A percentile compares a stretch with the other conserved stretches of the same genome.
Conservation (phyloP, 2,888 invertebrate species). For the Ormyrus pomaceus region DNA sequence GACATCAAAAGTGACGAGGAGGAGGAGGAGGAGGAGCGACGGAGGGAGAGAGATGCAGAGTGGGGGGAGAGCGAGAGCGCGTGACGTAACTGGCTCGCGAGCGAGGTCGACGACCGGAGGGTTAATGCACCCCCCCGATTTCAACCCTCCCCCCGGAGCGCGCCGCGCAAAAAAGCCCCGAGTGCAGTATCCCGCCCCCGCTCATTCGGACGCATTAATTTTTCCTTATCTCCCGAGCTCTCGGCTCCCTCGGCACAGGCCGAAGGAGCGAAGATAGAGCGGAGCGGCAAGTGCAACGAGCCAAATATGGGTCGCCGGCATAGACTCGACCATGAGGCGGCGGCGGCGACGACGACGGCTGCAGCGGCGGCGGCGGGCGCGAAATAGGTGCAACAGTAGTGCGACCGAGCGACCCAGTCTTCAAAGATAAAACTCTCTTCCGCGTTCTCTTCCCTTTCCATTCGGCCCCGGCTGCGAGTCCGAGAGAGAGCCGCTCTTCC, state of each 20-base stretch:
- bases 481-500: too few relatives aligned
- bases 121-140: slow-evolving; percentile 70
- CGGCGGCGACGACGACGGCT: not conserved
- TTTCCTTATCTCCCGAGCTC: slow-evolving; percentile 28
- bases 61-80: slow-evolving; percentile 35
- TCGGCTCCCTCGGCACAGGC: slow-evolving; percentile 3
- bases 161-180: too few relatives aligned
- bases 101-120: slow-evolving; percentile 72
- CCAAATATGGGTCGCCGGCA: slow-evolving; percentile 62
- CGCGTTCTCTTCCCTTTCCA: slow-evolving; percentile 71
- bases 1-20: slow-evolving; percentile 73
- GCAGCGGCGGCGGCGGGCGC: slow-evolving; percentile 44
- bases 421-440: slow-evolving; percentile 66
- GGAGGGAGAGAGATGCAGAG: slow-evolving; percentile 17
- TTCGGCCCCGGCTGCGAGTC: slow-evolving; percentile 28
- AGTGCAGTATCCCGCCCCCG: slow-evolving; percentile 46
- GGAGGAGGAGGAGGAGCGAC: slow-evolving; percentile 29
- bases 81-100: slow-evolving; percentile 71
- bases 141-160: slow-evolving; percentile 51
- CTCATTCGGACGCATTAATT: slow-evolving; percentile 49
- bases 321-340: slow-evolving; percentile 60
- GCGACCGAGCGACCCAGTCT: slow-evolving; percentile 75
- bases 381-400: slow-evolving; percentile 72
- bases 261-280: not conserved
- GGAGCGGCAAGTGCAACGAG: slow-evolving; percentile 58